phyloP scores from a whole-genome alignment of 2,113 vertebrate species.

The Spea bombifrons region DNA sequence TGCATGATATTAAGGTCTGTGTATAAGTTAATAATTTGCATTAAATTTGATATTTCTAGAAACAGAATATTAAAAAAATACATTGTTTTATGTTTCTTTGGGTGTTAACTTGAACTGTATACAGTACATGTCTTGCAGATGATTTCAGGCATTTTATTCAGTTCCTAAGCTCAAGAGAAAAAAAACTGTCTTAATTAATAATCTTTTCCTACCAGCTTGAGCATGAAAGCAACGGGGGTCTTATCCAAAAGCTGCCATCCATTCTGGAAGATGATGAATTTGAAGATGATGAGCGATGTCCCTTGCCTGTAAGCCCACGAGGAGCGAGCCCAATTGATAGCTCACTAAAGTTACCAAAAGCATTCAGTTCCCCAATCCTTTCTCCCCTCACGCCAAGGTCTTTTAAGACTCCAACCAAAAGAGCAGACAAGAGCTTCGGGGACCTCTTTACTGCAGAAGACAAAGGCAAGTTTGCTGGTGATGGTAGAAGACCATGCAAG shows the following conservation, averaged over 20 bases:
- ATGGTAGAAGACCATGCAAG: conserved; percentile 58
- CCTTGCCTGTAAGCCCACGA: conserved; percentile 57
- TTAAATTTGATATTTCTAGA: too few relatives aligned
- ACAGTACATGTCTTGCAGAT: too few relatives aligned
- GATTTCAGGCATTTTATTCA: too few relatives aligned
- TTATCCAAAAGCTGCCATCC: conserved; percentile 75
- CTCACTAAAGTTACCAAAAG: conserved; percentile 63
- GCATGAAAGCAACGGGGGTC: conserved; percentile 72
- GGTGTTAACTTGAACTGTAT: too few relatives aligned
- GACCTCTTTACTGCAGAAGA: conserved; percentile 22
- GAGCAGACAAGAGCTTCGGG: conserved; percentile 24
- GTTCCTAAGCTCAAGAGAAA: too few relatives aligned
- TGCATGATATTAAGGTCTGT: too few relatives aligned
- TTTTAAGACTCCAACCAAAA: conserved; percentile 62
- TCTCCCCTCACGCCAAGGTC: conserved; percentile 69
- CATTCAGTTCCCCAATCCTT: conserved; percentile 67
- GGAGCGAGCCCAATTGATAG: conserved; percentile 50
- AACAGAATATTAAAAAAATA: too few relatives aligned
- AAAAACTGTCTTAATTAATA: neutral
- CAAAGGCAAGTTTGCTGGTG: conserved; percentile 33
- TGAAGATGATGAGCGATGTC: conserved; percentile 65
- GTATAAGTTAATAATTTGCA: too few relatives aligned
- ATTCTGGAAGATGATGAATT: conserved; percentile 75
- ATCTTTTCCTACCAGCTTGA: conserved; percentile 59
- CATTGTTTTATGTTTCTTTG: too few relatives aligned